Evolutionary conservation across 2,888 invertebrate genomes (phyloP), one percentile per base, ranked within the genome.

Genomic region (Perdita meconis): DNA sequence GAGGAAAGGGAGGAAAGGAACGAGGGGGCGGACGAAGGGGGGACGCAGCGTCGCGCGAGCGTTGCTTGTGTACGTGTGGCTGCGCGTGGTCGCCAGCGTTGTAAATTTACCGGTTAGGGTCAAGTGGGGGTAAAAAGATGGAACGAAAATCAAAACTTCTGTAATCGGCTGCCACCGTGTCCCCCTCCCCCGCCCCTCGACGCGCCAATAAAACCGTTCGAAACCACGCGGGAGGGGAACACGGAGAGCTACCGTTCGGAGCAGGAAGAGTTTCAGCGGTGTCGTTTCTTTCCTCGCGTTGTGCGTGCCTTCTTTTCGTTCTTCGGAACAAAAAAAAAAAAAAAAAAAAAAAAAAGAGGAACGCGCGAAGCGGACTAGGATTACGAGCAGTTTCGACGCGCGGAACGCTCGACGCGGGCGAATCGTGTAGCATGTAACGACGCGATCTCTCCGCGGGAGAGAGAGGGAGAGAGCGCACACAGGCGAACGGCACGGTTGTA

Each of bases 351-450:
- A 30, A 30, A 30, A 30, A 30, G 2, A 6, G 6, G 30, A 30
- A 30, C 6, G 6, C 2, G 16, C 2, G 44, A 30, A 30, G 16
- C 2, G 44, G 38, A 34, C 34, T 19, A 66, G 69, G 66, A 65
- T 36, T n/a, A 34, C 50, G 36, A 57, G 50, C 56, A 63, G 34
- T 75, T 75, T 63, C 26, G 6, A 30, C 30, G 70, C 42, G 51
- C 68, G 59, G 75, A 70, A 71, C 65, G 30, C 55, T 73, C 57
- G 47, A 22, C 47, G 57, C 66, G 63, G 56, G 63, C 61, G 65
- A 63, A 59, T 61, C 85, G 83, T 82, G 83, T 80, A 80, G 70
- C 76, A 80, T 64, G 80, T 82, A 82, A 73, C 82, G 77, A 76
- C 51, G 69, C 64, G 85, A 85, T 85, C 76, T 71, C 63, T 80